These are phyloP conservation scores for Sphaerodactylus townsendi DNA, from an alignment of 2,113 vertebrate genomes.

Conservation along the genomic window DNA sequence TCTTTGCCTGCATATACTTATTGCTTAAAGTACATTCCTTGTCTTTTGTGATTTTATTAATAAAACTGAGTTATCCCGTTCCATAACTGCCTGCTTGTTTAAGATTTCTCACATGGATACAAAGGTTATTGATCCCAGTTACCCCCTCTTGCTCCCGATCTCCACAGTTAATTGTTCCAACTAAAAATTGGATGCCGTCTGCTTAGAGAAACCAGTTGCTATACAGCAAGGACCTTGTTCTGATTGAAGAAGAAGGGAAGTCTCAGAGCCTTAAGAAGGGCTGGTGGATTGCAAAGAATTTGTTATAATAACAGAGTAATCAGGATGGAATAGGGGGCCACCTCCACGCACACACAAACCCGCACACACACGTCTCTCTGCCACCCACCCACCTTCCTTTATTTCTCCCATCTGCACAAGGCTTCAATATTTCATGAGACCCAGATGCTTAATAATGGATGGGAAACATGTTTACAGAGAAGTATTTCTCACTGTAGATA, in stretches of 20 bases:
- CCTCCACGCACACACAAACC: neutral
- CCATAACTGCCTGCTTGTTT: too few species aligned
- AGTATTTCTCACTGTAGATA: neutral
- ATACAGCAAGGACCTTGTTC: neutral
- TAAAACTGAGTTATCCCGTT: too few species aligned
- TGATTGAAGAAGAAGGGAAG: neutral
- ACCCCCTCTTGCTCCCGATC: too few species aligned
- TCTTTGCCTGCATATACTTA: too few species aligned
- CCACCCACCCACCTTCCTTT: neutral
- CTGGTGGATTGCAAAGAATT: neutral
- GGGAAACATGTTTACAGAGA: slow-evolving; percentile 31
- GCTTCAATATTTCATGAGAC: slow-evolving; percentile 31
- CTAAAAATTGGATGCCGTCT: too few species aligned
- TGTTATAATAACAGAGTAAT: neutral
- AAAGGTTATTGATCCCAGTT: too few species aligned
- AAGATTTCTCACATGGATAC: too few species aligned
- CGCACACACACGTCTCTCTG: too few species aligned
- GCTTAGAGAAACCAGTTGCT: too few species aligned
- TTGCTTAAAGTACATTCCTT: too few species aligned
- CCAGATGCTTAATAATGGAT: slow-evolving; percentile 34
- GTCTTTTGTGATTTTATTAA: too few species aligned
- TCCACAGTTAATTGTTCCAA: too few species aligned
- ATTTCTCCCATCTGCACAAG: neutral
- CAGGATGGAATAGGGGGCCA: neutral
- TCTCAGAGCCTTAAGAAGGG: neutral